A percentile compares a stretch with the other conserved stretches of the same genome.
These are phyloP conservation scores for Mnemiopsis leidyi DNA, from an alignment of 37 sponge, comb jelly and placozoan genomes.

Conservation along the genomic window DNA sequence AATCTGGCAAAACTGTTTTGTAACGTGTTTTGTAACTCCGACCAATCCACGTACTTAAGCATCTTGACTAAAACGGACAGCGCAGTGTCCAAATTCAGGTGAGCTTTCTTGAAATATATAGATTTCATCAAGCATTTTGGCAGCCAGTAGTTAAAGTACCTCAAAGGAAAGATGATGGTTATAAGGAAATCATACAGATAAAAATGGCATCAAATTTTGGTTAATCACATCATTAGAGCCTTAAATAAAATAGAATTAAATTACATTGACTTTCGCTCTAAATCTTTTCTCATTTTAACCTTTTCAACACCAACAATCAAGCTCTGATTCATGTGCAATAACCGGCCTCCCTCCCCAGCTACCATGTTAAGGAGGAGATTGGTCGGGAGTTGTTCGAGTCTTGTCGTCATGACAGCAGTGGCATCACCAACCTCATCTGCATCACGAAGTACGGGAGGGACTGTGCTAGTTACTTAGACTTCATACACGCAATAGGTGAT, in stretches of 20 bases:
- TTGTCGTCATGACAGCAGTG: not conserved
- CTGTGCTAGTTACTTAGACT: not conserved
- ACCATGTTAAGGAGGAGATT: not conserved
- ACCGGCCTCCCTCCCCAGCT: not conserved
- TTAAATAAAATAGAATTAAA: no score
- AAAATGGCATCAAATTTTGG: no score
- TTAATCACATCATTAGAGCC: no score
- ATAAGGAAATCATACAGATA: no score
- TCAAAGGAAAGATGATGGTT: no score
- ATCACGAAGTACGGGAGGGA: not conserved
- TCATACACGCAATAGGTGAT: not conserved
- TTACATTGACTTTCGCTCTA: no score
- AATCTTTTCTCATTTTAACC: no score
- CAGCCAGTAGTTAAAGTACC: no score
- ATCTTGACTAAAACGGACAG: not conserved
- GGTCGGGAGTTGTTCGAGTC: not conserved
- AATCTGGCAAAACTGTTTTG: constrained; percentile 11
- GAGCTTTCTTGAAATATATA: no score
- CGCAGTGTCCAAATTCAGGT: not conserved
- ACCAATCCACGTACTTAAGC: not conserved
- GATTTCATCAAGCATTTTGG: no score
- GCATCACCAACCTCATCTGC: not conserved
- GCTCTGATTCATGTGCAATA: no score
- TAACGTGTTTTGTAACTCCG: not conserved
- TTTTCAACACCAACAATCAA: no score